Percentiles rank a stretch among this genome's conserved stretches.
phyloP scores from a whole-genome alignment of 2,113 vertebrate species.

The Aegotheles bennettii region DNA sequence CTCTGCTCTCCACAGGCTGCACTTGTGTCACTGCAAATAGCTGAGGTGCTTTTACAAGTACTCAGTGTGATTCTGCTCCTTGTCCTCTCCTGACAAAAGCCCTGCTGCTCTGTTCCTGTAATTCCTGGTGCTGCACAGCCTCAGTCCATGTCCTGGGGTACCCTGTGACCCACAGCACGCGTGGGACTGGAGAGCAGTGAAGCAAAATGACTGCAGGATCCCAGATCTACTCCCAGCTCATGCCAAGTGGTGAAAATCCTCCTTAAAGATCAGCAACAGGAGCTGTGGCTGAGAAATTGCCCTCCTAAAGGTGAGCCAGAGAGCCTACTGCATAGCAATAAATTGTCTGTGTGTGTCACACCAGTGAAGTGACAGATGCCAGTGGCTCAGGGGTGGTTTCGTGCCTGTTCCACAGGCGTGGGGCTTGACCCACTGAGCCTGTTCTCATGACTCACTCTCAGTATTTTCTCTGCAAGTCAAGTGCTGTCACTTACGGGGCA shows the following conservation, averaged over 20 bases:
- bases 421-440: neutral
- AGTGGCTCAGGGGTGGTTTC: neutral
- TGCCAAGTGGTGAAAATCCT: neutral
- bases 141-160: neutral
- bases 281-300: neutral
- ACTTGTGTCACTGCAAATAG: neutral
- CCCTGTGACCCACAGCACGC: fast-evolving
- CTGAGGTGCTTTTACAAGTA: neutral
- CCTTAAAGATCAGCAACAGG: neutral
- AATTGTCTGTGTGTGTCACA: fast-evolving
- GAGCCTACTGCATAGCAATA: neutral
- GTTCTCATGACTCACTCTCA: neutral
- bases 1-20: fast-evolving
- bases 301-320: neutral
- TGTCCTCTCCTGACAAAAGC: neutral
- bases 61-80: neutral
- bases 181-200: neutral
- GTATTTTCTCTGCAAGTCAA: fast-evolving
- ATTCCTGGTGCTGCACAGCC: neutral
- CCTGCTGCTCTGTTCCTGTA: neutral
- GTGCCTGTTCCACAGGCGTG: neutral
- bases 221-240: fast-evolving
- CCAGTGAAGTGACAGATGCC: fast-evolving
- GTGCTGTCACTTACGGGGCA: neutral
- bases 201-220: neutral